Evolutionary conservation across 2,888 invertebrate species (phyloP), one percentile per base, ranked within the genome.

Genomic region (Euphydryas editha): DNA sequence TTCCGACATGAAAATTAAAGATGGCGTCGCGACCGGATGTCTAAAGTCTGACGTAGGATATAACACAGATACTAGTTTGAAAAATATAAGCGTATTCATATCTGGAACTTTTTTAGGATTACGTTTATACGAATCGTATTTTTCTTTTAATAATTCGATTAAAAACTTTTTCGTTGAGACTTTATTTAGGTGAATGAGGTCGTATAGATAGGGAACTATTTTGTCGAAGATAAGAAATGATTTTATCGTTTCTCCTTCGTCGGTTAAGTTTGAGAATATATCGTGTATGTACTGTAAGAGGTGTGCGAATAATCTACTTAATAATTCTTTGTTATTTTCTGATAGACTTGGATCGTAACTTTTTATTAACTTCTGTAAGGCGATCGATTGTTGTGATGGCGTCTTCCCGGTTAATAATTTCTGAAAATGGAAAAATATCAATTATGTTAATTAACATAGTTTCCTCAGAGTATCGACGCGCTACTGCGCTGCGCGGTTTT

Each of bases 21-120:
- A 92, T n/a, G 98, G 98, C 15, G 97, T 97, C n/a, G 96, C 96
- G 4, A 99, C 95, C 0, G 96, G 95, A 93, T 99, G 99, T 47
- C 95, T 93, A 82, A 96, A 97, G 87, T 99, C 99, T 0, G 98
- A 98, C 0, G 98, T 96, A 0, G 98, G 96, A 86, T 97, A 99
- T 62, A 99, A 82, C 51, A 96, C 85, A 8, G 96, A 95, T 4
- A 97, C 94, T 71, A 98, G 80, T 88, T 98, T 98, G 68, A 99
- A 95, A 79, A 97, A 95, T 72, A 98, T 88, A 46, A 98, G 83
- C 78, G 95, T 95, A 74, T 96, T 95, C 56, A 96, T 81, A 61
- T 93, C 90, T 0, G 97, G 97, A 78, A 94, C 94, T 63, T 75
- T 85, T 77, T 94, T 95, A 1, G 87, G 85, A 56, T 93, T 93